Evolutionary conservation across 1,140 invertebrate species (phyloP).

Genomic region (Pentalonia nigronervosa): DNA sequence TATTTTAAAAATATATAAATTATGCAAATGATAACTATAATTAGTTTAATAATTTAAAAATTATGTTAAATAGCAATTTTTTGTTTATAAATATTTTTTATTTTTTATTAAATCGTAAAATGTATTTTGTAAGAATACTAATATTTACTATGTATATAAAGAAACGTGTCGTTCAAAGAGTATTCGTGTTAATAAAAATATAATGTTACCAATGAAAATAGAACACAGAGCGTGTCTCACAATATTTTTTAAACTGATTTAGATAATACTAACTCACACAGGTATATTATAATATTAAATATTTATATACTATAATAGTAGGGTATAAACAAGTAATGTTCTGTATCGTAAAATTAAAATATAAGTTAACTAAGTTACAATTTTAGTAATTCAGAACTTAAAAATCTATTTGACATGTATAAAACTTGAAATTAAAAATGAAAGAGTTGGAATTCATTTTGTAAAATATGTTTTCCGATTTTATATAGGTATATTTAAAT

Average conservation of each 20-base stretch:
- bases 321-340: neutral
- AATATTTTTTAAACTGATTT: neutral
- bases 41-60: too few species aligned
- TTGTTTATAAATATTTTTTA: too few species aligned
- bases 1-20: too few species aligned
- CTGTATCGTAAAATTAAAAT: neutral
- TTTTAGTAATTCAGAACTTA: neutral
- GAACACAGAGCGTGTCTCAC: neutral
- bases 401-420: neutral
- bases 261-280: too few species aligned
- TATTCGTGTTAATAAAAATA: neutral
- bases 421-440: neutral
- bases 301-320: too few species aligned
- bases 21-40: too few species aligned
- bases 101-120: too few species aligned
- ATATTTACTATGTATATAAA: too few species aligned
- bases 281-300: neutral
- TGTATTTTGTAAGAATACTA: too few species aligned
- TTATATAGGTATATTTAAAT: neutral
- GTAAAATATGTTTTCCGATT: neutral
- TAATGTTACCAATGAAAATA: neutral
- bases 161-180: neutral
- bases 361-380: neutral
- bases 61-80: too few species aligned
- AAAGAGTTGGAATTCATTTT: neutral